Percentiles rank a stretch among this genome's conserved stretches.
These are phyloP conservation scores for Scaptomyza caliginosa DNA, from an alignment of 2,888 invertebrate species.

Conservation along the genomic window DNA sequence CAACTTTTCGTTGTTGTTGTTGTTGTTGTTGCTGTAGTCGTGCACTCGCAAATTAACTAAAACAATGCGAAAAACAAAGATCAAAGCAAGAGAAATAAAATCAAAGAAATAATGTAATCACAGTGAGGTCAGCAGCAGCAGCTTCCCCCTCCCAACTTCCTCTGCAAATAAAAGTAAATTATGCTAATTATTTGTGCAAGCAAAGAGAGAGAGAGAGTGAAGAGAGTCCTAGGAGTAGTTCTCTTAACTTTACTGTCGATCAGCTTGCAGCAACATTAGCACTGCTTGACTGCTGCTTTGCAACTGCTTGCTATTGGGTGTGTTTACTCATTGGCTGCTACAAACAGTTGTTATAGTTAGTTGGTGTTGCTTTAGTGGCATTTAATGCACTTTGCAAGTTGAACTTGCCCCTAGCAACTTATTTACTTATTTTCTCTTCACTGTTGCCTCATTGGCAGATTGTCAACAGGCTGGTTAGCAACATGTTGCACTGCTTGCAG, in stretches of 20 bases:
- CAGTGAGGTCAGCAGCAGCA: conserved; percentile 57
- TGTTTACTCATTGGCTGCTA: no score
- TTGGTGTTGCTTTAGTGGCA: neutral
- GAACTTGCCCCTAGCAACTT: neutral
- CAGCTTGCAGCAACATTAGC: neutral
- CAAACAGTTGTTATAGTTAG: no score
- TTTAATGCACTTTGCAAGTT: neutral
- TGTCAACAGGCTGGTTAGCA: neutral
- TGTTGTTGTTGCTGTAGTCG: conserved; percentile 38
- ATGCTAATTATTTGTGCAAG: conserved; percentile 65
- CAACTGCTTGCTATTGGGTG: neutral
- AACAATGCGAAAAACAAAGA: conserved; percentile 45
- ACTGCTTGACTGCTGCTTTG: neutral
- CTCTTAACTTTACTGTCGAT: neutral
- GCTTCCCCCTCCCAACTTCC: neutral
- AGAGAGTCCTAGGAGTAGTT: neutral
- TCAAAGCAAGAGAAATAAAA: conserved; percentile 4
- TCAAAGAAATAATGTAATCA: conserved; percentile 21
- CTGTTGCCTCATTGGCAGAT: neutral
- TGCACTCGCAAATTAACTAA: conserved; percentile 65
- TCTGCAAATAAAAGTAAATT: conserved; percentile 53
- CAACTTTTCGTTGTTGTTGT: neutral
- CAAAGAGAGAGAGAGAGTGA: conserved; percentile 35
- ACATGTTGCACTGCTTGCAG: conserved; percentile 3
- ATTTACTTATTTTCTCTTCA: neutral